A percentile compares a stretch with the other conserved stretches of the same genome.
Conservation (phyloP, 1,140 invertebrate species). For the Aphelenchoides fujianensis region DNA sequence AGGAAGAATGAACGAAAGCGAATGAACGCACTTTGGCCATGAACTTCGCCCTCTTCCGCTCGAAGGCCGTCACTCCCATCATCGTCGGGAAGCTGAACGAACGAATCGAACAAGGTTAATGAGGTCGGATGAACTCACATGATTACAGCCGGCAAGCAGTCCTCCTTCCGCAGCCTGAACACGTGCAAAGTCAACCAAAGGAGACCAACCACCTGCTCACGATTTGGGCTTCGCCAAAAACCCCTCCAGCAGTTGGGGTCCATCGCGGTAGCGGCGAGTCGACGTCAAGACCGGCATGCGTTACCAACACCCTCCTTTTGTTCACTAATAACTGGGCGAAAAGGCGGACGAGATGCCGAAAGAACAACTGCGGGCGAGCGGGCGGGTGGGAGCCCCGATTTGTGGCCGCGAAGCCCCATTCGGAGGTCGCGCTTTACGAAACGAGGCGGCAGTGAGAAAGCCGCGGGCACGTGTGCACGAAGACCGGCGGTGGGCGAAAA, state of each 20-base stretch:
- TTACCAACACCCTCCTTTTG: too few species aligned
- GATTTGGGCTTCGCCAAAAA: constrained; percentile 6
- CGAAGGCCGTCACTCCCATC: constrained; percentile 8
- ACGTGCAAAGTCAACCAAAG: neutral
- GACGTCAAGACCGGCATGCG: too few species aligned
- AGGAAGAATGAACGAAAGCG: neutral
- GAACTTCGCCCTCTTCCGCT: neutral
- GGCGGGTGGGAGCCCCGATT: too few species aligned
- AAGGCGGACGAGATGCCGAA: neutral
- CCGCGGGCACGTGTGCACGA: too few species aligned
- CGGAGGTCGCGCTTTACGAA: too few species aligned
- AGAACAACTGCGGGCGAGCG: too few species aligned
- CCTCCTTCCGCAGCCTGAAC: neutral
- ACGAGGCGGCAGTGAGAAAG: too few species aligned
- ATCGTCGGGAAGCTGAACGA: neutral
- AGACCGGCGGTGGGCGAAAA: too few species aligned
- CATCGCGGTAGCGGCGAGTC: neutral
- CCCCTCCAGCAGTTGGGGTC: neutral
- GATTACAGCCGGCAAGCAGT: neutral
- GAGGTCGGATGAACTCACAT: too few species aligned
- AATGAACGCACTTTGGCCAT: constrained; percentile 2
- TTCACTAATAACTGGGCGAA: neutral
- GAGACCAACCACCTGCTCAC: neutral
- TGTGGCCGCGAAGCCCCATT: too few species aligned
- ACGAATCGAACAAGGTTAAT: too few species aligned